Evolutionary conservation across 2,888 invertebrate species (phyloP).

Genomic region (Caenorhabditis sp.): DNA sequence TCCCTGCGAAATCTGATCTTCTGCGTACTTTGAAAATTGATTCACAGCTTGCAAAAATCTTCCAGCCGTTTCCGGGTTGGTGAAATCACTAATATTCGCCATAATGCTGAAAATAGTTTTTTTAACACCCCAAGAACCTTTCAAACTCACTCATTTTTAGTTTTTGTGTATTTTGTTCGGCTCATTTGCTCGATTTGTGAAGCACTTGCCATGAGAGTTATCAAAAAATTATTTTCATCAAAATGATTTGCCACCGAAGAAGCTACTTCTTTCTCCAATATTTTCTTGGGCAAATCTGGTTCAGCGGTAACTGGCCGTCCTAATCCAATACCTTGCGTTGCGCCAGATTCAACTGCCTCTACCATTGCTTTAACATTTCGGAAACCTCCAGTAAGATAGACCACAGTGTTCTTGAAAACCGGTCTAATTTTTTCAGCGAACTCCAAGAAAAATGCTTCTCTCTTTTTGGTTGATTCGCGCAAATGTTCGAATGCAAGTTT

Average conservation of each 20-base stretch:
- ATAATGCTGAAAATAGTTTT: constrained; percentile 15
- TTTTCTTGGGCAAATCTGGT: constrained; percentile 56
- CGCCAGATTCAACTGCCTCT: constrained; percentile 39
- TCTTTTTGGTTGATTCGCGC: constrained; percentile 48
- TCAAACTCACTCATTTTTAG: not conserved
- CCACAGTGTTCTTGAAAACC: constrained; percentile 33
- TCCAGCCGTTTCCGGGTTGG: constrained; percentile 6
- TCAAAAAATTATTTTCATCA: constrained; percentile 32
- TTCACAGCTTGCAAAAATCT: too few relatives aligned
- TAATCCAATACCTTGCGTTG: constrained; percentile 56
- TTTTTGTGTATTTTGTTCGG: constrained; percentile 2
- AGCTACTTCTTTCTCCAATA: constrained; percentile 28
- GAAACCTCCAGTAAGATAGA: constrained; percentile 61
- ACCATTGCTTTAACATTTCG: constrained; percentile 56
- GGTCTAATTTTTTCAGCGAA: constrained; percentile 49
- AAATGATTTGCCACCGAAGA: constrained; percentile 32
- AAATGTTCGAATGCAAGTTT: constrained; percentile 32
- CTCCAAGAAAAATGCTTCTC: constrained; percentile 59
- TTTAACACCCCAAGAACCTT: not conserved
- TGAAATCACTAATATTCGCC: constrained; percentile 26
- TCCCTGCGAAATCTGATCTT: too few relatives aligned
- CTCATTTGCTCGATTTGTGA: constrained; percentile 52
- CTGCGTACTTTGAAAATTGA: too few relatives aligned
- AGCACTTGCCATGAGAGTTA: constrained; percentile 22
- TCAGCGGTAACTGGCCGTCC: constrained; percentile 55